Conservation (phyloP, 2,888 invertebrate genomes). For the Microplitis deprimator region DNA sequence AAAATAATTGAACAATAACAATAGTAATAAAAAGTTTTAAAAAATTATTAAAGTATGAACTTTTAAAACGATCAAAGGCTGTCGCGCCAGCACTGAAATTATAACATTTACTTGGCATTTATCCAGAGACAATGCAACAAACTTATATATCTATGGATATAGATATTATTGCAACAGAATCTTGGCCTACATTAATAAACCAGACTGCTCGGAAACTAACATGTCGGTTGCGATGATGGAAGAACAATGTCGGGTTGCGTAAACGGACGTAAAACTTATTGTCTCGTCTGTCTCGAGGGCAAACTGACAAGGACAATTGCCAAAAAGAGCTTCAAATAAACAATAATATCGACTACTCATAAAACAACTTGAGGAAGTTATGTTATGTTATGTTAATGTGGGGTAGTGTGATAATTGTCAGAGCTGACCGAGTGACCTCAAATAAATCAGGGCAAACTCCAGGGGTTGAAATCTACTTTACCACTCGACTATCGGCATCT, state of each 20-base stretch:
- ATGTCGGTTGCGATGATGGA: slow-evolving; percentile 36
- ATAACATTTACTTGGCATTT: slow-evolving; percentile 28
- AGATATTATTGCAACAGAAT: slow-evolving; percentile 34
- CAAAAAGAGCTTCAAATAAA: slow-evolving; percentile 10
- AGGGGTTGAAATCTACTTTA: slow-evolving; percentile 16
- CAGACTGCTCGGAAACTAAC: slow-evolving; percentile 34
- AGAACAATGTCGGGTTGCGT: slow-evolving; percentile 40
- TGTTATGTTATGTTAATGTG: background rate
- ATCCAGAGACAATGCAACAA: slow-evolving; percentile 2
- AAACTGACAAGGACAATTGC: slow-evolving; percentile 14
- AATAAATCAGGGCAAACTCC: slow-evolving; percentile 14
- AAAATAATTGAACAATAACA: background rate
- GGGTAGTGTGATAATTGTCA: slow-evolving; percentile 23
- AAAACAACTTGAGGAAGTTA: background rate
- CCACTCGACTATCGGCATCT: background rate
- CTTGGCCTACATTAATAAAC: slow-evolving; percentile 50
- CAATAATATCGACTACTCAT: slow-evolving; percentile 17
- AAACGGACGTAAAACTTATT: slow-evolving; percentile 32
- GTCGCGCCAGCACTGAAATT: slow-evolving; percentile 24
- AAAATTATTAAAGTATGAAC: background rate
- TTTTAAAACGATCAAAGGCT: slow-evolving; percentile 1
- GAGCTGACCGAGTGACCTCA: slow-evolving; percentile 48
- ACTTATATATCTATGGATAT: slow-evolving; percentile 18
- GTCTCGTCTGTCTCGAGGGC: slow-evolving; percentile 32
- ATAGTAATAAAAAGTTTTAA: background rate